A percentile compares a stretch with the other conserved stretches of the same genome.
These are phyloP conservation scores for Thysanoteuthis rhombus DNA, from an alignment of 2,888 invertebrate species.

Conservation along the genomic window DNA sequence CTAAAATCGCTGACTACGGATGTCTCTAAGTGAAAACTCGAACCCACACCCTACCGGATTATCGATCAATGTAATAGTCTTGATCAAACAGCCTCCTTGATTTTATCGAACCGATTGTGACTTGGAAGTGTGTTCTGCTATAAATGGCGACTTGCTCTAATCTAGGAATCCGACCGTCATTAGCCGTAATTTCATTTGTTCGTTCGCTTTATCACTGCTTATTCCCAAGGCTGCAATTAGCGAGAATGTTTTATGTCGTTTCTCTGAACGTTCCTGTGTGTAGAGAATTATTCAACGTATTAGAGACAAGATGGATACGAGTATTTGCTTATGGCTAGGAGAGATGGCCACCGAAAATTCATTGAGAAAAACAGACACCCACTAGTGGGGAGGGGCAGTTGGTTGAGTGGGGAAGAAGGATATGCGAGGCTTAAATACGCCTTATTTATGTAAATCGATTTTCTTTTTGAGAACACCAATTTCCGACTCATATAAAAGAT, in stretches of 20 bases:
- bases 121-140: not conserved
- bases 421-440: not conserved
- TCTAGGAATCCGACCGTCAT: not conserved
- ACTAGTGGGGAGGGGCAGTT: not conserved
- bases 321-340: not conserved
- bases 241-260: not conserved
- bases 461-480: not conserved
- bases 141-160: not conserved
- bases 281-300: not conserved
- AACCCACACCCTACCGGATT: not conserved
- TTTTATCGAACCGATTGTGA: not conserved
- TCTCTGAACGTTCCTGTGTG: not conserved
- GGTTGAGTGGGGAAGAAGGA: not conserved
- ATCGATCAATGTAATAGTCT: not conserved
- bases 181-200: not conserved
- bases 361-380: not conserved
- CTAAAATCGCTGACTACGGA: not conserved
- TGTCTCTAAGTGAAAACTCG: not conserved
- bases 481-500: constrained; percentile 12
- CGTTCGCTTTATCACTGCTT: not conserved
- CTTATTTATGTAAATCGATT: not conserved
- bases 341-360: not conserved
- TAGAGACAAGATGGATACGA: not conserved
- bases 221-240: not conserved
- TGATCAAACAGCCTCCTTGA: not conserved